Conservation (phyloP, 2,888 invertebrate genomes). For the Hirudinaria manillensis region DNA sequence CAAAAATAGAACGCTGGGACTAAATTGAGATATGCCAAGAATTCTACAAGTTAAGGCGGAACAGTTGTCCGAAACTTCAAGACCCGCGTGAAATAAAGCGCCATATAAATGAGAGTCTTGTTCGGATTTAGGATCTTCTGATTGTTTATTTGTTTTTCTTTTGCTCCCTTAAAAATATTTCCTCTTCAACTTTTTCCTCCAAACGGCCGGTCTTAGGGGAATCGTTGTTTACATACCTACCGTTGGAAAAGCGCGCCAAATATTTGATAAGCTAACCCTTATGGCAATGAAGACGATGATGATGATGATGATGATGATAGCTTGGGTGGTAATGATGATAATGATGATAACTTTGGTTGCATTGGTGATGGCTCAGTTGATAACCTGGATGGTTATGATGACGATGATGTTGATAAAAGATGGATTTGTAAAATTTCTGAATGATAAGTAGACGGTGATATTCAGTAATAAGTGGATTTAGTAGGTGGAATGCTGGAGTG, state of each 20-base stretch:
- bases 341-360: not conserved
- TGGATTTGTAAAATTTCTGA: not conserved
- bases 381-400: not conserved
- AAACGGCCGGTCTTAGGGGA: too few species aligned
- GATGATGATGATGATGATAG: not conserved
- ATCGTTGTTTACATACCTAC: constrained; percentile 5
- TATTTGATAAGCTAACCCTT: constrained; percentile 9
- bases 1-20: too few species aligned
- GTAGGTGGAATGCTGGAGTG: too few species aligned
- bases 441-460: not conserved
- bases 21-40: too few species aligned
- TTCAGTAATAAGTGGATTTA: too few species aligned
- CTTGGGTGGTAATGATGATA: not conserved
- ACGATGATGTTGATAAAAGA: not conserved
- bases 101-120: constrained; percentile 11
- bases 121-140: not conserved
- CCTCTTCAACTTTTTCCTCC: too few species aligned
- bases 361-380: not conserved
- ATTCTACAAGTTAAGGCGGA: not conserved
- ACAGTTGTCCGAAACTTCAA: constrained; percentile 16
- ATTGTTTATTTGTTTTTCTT: constrained; percentile 8
- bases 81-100: not conserved
- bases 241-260: constrained; percentile 4
- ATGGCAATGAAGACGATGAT: constrained; percentile 8
- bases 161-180: not conserved